phyloP scores from a whole-genome alignment of 2,113 vertebrate genomes.

The Gila orcuttii region DNA sequence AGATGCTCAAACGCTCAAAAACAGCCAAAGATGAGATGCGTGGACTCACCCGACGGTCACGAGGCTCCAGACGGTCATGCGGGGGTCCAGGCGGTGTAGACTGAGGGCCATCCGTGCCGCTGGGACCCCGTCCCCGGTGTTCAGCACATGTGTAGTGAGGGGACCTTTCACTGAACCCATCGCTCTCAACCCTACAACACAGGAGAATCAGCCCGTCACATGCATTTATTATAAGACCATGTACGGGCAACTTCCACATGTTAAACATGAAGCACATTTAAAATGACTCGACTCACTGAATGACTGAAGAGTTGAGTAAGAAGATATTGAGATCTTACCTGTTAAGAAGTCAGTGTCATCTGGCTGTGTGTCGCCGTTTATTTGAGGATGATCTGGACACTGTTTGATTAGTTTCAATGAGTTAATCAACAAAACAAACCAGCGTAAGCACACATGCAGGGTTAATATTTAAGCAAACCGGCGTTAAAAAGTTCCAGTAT shows the following conservation, averaged over 20 bases:
- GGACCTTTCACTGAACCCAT: constrained; percentile 63
- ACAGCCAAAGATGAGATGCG: too few species aligned
- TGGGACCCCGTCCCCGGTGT: constrained; percentile 71
- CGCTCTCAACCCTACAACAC: neutral
- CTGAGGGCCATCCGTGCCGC: constrained; percentile 69
- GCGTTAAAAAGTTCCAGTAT: neutral
- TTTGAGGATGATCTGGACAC: neutral
- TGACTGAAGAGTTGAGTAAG: neutral
- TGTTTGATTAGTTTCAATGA: constrained; percentile 37
- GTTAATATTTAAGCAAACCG: constrained; percentile 44
- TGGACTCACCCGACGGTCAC: constrained; percentile 62
- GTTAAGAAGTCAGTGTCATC: neutral
- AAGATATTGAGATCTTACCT: neutral
- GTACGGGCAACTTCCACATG: too few species aligned
- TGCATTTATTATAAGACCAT: neutral
- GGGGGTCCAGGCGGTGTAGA: constrained; percentile 70
- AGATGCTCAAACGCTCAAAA: neutral
- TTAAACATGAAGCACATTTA: too few species aligned
- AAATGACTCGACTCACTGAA: neutral
- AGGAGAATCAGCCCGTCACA: neutral
- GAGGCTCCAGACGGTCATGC: constrained; percentile 69
- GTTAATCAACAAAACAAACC: constrained; percentile 56
- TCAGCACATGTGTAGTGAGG: constrained; percentile 72
- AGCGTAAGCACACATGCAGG: neutral
- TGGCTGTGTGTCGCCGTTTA: neutral